A percentile compares a stretch with the other conserved stretches of the same genome.
These are phyloP conservation scores for Macroteleia sp. DNA, from an alignment of 2,888 invertebrate species.

Conservation along the genomic window DNA sequence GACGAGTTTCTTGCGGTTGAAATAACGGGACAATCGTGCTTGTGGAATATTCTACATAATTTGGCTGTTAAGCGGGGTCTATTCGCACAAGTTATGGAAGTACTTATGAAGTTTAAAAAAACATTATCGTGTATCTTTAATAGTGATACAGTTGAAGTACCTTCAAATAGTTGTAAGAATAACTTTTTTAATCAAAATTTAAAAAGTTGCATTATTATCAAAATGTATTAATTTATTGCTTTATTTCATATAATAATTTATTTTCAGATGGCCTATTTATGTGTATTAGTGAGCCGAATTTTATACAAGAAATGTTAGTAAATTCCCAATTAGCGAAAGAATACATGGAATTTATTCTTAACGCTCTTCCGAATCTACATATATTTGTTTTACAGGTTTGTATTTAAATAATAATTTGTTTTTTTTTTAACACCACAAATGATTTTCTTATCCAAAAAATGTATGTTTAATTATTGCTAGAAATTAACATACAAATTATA, in stretches of 20 bases:
- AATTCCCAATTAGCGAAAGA: constrained; percentile 83
- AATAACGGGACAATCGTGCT: constrained; percentile 87
- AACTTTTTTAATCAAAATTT: too few relatives aligned
- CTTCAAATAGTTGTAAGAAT: constrained; percentile 42
- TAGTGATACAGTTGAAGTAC: constrained; percentile 26
- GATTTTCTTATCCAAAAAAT: too few relatives aligned
- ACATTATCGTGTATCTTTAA: constrained; percentile 60
- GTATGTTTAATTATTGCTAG: too few relatives aligned
- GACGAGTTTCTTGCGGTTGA: constrained; percentile 87
- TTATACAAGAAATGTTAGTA: constrained; percentile 84
- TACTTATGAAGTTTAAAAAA: constrained; percentile 84
- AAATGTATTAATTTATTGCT: too few relatives aligned
- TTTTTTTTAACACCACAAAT: too few relatives aligned
- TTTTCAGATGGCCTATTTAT: constrained; percentile 84
- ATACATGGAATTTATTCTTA: constrained; percentile 85
- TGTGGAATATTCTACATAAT: constrained; percentile 86
- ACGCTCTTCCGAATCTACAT: constrained; percentile 85
- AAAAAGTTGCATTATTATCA: too few relatives aligned
- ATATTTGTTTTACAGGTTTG: constrained; percentile 86
- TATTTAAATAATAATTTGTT: constrained; percentile 6
- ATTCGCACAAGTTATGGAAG: constrained; percentile 86
- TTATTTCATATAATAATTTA: too few relatives aligned
- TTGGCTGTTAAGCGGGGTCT: constrained; percentile 85
- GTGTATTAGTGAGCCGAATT: constrained; percentile 82
- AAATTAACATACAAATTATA: too few relatives aligned